Conservation (phyloP, 2,797 vertebrate species). For the Otolemur crassicaudatus region DNA sequence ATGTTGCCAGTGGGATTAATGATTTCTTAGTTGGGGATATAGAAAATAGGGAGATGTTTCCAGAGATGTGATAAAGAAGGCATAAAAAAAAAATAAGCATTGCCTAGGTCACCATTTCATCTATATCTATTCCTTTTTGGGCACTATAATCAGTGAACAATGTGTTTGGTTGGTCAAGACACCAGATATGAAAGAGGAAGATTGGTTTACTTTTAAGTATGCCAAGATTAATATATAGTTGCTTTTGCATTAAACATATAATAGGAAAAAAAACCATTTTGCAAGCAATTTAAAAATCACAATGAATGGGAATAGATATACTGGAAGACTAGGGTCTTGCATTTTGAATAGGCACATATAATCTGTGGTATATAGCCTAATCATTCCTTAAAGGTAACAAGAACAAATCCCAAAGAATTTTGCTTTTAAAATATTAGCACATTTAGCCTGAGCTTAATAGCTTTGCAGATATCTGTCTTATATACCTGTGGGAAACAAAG, state of each 20-base stretch:
- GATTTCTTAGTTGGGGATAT: neutral
- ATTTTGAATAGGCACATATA: neutral
- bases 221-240: neutral
- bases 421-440: constrained; percentile 65
- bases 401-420: constrained; percentile 58
- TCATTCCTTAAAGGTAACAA: constrained; percentile 39
- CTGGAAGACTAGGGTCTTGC: neutral
- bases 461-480: constrained; percentile 29
- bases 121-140: neutral
- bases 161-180: constrained; percentile 29
- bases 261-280: constrained; percentile 35
- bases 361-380: neutral
- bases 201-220: neutral
- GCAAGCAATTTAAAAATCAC: neutral
- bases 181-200: constrained; percentile 44
- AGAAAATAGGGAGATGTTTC: neutral
- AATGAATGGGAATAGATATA: neutral
- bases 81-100: neutral
- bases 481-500: constrained; percentile 30
- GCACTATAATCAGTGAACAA: constrained; percentile 1
- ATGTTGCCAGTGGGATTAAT: neutral
- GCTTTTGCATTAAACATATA: neutral
- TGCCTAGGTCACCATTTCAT: neutral
- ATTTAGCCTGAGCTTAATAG: constrained; percentile 40
- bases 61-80: neutral